Conservation (phyloP, 2,797 vertebrate species). For the Tokudaia muenninki region DNA sequence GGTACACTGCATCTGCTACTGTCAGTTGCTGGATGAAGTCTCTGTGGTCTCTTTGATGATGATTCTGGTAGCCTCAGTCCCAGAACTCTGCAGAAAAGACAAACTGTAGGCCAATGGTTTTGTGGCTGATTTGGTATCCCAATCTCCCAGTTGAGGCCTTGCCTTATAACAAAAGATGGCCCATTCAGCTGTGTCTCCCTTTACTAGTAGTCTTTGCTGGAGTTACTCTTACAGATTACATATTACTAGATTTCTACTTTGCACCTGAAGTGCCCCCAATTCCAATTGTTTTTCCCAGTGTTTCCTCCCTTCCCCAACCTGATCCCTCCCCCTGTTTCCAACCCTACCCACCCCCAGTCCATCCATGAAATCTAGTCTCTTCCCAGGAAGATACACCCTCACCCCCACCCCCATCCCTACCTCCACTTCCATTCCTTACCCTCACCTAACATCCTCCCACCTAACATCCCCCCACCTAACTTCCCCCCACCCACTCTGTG, state of each 20-base stretch:
- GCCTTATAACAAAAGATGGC: background rate
- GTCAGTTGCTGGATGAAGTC: background rate
- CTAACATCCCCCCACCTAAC: background rate
- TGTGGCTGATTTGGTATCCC: background rate
- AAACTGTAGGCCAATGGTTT: background rate
- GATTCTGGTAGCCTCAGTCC: background rate
- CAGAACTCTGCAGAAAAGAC: background rate
- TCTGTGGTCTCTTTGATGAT: background rate
- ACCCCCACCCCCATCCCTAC: too few relatives aligned
- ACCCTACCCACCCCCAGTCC: background rate
- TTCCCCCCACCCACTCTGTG: background rate
- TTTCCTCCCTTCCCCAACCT: background rate
- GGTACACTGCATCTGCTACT: background rate
- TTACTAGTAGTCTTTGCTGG: background rate
- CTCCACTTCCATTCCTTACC: background rate
- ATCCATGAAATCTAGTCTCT: background rate
- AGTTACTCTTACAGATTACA: background rate
- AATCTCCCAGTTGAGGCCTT: background rate
- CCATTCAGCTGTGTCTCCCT: background rate
- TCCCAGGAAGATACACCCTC: background rate
- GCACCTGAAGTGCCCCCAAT: background rate
- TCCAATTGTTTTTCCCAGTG: background rate
- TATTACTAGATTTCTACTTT: background rate
- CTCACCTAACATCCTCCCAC: background rate
- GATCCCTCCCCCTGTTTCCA: background rate